phyloP scores from a whole-genome alignment of 1,140 invertebrate genomes.

The Ridgeia piscesae region DNA sequence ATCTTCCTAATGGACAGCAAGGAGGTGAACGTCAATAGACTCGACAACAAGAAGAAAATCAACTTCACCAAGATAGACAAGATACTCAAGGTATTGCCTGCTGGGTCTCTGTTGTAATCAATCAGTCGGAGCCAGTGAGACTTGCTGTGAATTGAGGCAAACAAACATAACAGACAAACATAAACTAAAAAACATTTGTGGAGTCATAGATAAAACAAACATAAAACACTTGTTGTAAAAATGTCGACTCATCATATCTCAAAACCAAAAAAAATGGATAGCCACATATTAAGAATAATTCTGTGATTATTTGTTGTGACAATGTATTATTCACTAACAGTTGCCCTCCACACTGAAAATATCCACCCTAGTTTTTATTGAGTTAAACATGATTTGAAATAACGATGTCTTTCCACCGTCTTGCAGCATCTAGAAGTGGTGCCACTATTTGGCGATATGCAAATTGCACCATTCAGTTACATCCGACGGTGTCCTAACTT shows the following conservation, averaged over 20 bases:
- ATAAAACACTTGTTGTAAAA: too few species aligned
- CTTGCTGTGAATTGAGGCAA: too few species aligned
- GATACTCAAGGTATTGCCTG: slow-evolving; percentile 82
- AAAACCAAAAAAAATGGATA: too few species aligned
- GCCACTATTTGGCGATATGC: slow-evolving; percentile 98
- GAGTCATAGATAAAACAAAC: too few species aligned
- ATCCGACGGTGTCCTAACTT: slow-evolving; percentile 94
- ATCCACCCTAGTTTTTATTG: not conserved
- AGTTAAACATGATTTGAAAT: not conserved
- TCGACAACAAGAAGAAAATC: slow-evolving; percentile 97
- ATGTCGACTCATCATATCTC: too few species aligned
- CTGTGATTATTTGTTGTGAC: too few species aligned
- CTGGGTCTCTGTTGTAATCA: not conserved
- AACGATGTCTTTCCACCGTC: not conserved
- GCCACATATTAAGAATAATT: too few species aligned
- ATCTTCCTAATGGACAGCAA: slow-evolving; percentile 92
- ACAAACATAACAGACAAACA: too few species aligned
- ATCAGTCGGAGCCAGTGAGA: too few species aligned
- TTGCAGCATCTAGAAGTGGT: slow-evolving; percentile 85
- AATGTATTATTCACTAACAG: not conserved
- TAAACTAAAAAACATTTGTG: too few species aligned
- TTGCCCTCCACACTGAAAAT: not conserved
- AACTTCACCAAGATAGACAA: slow-evolving; percentile 91
- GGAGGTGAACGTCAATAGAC: slow-evolving; percentile 83
- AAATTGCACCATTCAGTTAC: slow-evolving; percentile 98